A percentile compares a stretch with the other conserved stretches of the same genome.
phyloP scores from a whole-genome alignment of 2,888 invertebrate species.

The Pheosia tremula region DNA sequence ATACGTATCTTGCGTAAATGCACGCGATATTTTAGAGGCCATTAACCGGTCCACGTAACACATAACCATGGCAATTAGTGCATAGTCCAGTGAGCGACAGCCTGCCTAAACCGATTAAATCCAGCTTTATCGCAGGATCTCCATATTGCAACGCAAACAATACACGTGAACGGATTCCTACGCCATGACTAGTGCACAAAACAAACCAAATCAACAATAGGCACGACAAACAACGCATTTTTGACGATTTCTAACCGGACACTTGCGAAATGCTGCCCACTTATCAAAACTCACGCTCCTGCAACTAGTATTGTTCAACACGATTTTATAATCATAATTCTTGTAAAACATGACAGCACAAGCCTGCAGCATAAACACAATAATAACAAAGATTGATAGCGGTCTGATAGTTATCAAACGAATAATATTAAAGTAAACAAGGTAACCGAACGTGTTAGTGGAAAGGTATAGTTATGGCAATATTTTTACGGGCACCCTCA shows the following conservation, averaged over 20 bases:
- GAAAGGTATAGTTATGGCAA: slow-evolving; percentile 49
- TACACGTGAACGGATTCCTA: slow-evolving; percentile 67
- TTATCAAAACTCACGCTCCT: slow-evolving; percentile 35
- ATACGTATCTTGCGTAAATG: slow-evolving; percentile 60
- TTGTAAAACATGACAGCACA: slow-evolving; percentile 52
- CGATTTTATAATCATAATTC: slow-evolving; percentile 51
- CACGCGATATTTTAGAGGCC: slow-evolving; percentile 66
- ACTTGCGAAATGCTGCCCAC: slow-evolving; percentile 48
- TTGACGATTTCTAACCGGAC: slow-evolving; percentile 49
- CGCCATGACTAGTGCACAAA: slow-evolving; percentile 62
- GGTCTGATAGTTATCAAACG: slow-evolving; percentile 45
- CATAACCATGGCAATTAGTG: slow-evolving; percentile 75
- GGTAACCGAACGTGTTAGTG: slow-evolving; percentile 43
- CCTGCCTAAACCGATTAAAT: slow-evolving; percentile 76
- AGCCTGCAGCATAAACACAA: slow-evolving; percentile 40
- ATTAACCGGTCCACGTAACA: slow-evolving; percentile 69
- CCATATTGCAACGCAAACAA: slow-evolving; percentile 56
- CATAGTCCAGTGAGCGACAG: slow-evolving; percentile 75
- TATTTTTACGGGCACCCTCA: slow-evolving; percentile 59
- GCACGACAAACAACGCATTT: slow-evolving; percentile 50
- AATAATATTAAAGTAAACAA: slow-evolving; percentile 55
- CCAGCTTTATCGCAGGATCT: slow-evolving; percentile 70
- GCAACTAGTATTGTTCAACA: slow-evolving; percentile 50
- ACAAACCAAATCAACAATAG: slow-evolving; percentile 58
- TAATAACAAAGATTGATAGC: slow-evolving; percentile 43